These are phyloP conservation scores for Orbicella faveolata DNA, from an alignment of 64 coral and sea anemone genomes.

Conservation along the genomic window DNA sequence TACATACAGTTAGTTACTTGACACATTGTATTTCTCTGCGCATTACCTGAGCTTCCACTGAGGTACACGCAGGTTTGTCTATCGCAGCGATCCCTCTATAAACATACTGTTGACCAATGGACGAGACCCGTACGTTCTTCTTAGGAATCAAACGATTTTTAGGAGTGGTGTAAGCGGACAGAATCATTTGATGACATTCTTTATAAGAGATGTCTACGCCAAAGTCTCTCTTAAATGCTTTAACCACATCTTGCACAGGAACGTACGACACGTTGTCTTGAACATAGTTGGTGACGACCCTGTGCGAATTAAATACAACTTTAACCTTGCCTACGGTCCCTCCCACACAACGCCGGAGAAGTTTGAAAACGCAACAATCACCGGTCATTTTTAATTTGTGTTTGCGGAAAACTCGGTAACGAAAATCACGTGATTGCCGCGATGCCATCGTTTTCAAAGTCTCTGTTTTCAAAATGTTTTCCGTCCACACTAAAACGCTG, in stretches of 20 bases:
- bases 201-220: conserved; percentile 90
- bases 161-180: conserved; percentile 70
- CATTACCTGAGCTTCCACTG: neutral
- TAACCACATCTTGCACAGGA: conserved; percentile 88
- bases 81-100: conserved; percentile 80
- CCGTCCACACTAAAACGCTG: too few relatives aligned
- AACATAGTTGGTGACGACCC: conserved; percentile 73
- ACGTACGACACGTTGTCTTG: conserved; percentile 74
- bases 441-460: too few relatives aligned
- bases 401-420: too few relatives aligned
- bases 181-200: conserved; percentile 87
- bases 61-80: neutral
- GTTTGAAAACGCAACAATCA: too few relatives aligned
- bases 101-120: conserved; percentile 70
- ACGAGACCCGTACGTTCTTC: conserved; percentile 69
- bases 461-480: too few relatives aligned
- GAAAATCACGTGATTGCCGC: too few relatives aligned
- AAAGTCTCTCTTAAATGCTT: conserved; percentile 76
- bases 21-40: too few relatives aligned
- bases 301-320: neutral
- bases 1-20: too few relatives aligned
- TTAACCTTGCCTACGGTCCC: neutral
- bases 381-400: too few relatives aligned
- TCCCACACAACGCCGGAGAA: too few relatives aligned
- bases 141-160: conserved; percentile 68